Percentiles rank a stretch among this genome's conserved stretches.
Conservation (phyloP, 2,888 invertebrate species). For the Linhomoeus sp. region DNA sequence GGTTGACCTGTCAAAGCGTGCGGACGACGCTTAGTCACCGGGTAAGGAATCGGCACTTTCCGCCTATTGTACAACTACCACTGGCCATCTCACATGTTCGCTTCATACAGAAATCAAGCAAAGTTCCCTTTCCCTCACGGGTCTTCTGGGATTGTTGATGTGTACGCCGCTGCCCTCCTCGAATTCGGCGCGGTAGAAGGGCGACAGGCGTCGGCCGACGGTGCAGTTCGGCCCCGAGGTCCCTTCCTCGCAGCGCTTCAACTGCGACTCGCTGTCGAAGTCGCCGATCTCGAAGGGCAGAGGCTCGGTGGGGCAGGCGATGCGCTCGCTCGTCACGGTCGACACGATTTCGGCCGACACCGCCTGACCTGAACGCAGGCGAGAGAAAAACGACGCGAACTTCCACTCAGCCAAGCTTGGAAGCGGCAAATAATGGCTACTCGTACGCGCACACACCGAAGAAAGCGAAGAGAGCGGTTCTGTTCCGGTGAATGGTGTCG, state of each 20-base stretch:
- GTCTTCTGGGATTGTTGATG: constrained; percentile 42
- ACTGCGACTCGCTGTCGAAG: constrained; percentile 18
- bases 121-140: no score
- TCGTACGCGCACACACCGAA: constrained; percentile 38
- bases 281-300: constrained; percentile 27
- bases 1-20: constrained; percentile 21
- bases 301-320: constrained; percentile 35
- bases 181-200: constrained; percentile 38
- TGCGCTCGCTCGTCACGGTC: constrained; percentile 42
- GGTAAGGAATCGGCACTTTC: no score
- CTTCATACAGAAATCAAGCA: no score
- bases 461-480: constrained; percentile 40
- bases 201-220: constrained; percentile 30
- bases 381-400: background rate
- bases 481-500: constrained; percentile 27
- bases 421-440: no score
- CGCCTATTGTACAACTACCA: no score
- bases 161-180: constrained; percentile 38
- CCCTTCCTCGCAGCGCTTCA: background rate
- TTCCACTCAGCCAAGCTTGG: no score
- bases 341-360: constrained; percentile 42
- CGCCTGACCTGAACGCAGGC: constrained; percentile 41
- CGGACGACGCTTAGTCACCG: no score
- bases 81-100: no score
- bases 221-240: background rate